These are phyloP conservation scores for Podotricha telesiphe DNA, from an alignment of 2,888 invertebrate genomes.

Conservation along the genomic window DNA sequence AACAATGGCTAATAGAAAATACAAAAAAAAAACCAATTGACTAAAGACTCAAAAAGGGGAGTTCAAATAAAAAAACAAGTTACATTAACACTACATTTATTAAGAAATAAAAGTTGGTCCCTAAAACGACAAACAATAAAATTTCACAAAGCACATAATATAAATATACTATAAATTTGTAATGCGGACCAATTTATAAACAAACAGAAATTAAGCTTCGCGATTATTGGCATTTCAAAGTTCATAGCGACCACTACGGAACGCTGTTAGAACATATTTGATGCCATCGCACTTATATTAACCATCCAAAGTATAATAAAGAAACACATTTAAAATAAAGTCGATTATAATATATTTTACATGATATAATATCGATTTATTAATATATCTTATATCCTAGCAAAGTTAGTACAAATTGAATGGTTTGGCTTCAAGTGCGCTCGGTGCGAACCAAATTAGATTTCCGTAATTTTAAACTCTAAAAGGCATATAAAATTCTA, in stretches of 20 bases:
- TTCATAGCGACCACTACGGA: neutral
- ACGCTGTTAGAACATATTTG: conserved; percentile 54
- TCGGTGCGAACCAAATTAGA: conserved; percentile 50
- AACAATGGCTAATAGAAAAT: conserved; percentile 42
- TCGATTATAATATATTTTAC: conserved; percentile 61
- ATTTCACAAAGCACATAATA: conserved; percentile 37
- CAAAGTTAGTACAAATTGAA: conserved; percentile 43
- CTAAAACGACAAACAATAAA: conserved; percentile 50
- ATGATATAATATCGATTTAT: conserved; percentile 70
- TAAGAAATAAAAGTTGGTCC: conserved; percentile 62
- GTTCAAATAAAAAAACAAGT: conserved; percentile 39
- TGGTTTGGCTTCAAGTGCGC: conserved; percentile 47
- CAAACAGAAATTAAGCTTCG: conserved; percentile 5
- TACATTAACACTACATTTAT: conserved; percentile 66
- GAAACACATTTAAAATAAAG: conserved; percentile 49
- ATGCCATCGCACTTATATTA: conserved; percentile 43
- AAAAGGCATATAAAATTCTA: neutral
- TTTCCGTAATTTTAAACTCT: conserved; percentile 46
- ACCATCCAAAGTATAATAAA: conserved; percentile 9
- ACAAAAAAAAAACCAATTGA: conserved; percentile 1
- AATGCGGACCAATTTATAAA: conserved; percentile 30
- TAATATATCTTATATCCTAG: conserved; percentile 56
- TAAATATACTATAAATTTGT: conserved; percentile 38
- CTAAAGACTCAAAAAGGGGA: neutral
- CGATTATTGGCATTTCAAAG: neutral